Evolutionary conservation across 2,888 invertebrate genomes (phyloP).

Genomic region (Tachina grossa): DNA sequence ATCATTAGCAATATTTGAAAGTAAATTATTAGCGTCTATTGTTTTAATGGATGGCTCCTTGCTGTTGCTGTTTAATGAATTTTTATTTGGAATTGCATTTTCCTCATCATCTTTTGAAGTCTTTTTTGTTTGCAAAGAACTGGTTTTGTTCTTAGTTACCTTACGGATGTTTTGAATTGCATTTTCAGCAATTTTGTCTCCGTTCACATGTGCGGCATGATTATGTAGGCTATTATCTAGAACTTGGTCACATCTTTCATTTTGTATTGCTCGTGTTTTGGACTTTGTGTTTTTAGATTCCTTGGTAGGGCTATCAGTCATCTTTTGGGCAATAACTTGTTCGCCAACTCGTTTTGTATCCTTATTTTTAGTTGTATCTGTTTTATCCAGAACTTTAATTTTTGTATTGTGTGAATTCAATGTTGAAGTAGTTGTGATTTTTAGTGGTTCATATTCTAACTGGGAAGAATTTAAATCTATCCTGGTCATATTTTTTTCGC

Average conservation of each 20-base stretch:
- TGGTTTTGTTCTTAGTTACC: not conserved
- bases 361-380: not conserved
- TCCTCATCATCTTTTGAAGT: not conserved
- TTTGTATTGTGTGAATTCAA: not conserved
- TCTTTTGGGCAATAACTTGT: not conserved
- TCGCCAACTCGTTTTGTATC: too few relatives aligned
- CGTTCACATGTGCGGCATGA: not conserved
- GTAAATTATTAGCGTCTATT: not conserved
- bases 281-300: not conserved
- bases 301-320: not conserved
- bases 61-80: not conserved
- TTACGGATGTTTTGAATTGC: not conserved
- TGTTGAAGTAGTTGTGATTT: slow-evolving; percentile 1
- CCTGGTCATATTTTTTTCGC: not conserved
- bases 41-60: not conserved
- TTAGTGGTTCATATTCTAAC: not conserved
- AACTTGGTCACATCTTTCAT: not conserved
- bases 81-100: not conserved
- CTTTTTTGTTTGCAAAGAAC: not conserved
- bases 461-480: not conserved
- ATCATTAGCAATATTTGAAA: not conserved
- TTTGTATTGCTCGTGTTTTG: not conserved
- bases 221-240: not conserved
- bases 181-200: not conserved
- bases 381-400: not conserved